These are phyloP conservation scores for Prosopocoilus inquinatus DNA, from an alignment of 2,888 invertebrate species.

Conservation along the genomic window DNA sequence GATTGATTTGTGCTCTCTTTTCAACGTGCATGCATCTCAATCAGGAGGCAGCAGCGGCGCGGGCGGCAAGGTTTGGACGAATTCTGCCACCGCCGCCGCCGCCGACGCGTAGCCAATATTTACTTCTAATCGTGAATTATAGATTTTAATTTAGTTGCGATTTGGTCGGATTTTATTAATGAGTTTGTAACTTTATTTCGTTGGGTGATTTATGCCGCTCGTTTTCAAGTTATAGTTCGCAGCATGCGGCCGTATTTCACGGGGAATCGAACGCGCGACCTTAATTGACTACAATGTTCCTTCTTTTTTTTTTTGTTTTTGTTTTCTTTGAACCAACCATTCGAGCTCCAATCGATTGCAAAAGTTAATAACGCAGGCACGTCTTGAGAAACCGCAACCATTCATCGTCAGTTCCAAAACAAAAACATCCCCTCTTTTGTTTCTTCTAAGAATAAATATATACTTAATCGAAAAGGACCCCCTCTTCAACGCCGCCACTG, in stretches of 20 bases:
- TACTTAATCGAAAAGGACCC: too few relatives aligned
- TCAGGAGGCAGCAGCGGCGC: neutral
- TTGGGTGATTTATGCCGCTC: constrained; percentile 1
- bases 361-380: too few relatives aligned
- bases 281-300: neutral
- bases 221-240: neutral
- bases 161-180: constrained; percentile 3
- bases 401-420: too few relatives aligned
- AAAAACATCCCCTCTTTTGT: too few relatives aligned
- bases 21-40: constrained; percentile 2
- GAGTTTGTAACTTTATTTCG: constrained; percentile 2
- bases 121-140: constrained; percentile 5
- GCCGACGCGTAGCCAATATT: neutral
- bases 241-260: constrained; percentile 1
- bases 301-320: neutral
- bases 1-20: constrained; percentile 3
- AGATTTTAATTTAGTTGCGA: constrained; percentile 4
- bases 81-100: neutral
- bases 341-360: neutral
- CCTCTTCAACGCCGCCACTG: too few relatives aligned
- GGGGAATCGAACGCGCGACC: neutral
- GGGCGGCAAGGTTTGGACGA: neutral
- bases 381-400: too few relatives aligned
- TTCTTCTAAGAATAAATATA: too few relatives aligned
- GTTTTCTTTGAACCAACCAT: neutral